Conservation (phyloP, 2,113 vertebrate species). For the Barbus barbus region DNA sequence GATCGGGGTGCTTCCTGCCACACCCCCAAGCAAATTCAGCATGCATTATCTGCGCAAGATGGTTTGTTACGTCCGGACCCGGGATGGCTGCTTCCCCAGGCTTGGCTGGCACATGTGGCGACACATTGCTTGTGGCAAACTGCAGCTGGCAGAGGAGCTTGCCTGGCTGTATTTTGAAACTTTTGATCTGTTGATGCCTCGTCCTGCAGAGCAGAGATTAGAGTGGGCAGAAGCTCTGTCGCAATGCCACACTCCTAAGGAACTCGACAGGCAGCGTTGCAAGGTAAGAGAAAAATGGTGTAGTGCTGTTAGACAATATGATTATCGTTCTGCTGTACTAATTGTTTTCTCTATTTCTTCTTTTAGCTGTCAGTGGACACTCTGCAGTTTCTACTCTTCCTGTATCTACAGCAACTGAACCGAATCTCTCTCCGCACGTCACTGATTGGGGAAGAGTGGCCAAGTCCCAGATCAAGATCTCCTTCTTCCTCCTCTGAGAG, state of each 20-base stretch:
- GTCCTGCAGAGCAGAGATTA: constrained; percentile 74
- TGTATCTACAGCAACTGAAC: constrained; percentile 92
- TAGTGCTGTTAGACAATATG: background rate
- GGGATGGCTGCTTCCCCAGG: constrained; percentile 84
- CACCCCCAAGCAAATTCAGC: constrained; percentile 85
- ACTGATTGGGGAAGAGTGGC: constrained; percentile 94
- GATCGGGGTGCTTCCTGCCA: constrained; percentile 81
- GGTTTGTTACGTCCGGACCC: constrained; percentile 80
- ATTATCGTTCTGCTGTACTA: background rate
- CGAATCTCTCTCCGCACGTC: constrained; percentile 87
- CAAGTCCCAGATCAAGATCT: constrained; percentile 78
- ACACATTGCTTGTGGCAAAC: constrained; percentile 93
- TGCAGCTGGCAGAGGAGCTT: constrained; percentile 84
- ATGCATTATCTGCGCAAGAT: constrained; percentile 92
- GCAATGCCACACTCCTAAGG: constrained; percentile 78
- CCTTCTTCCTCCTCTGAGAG: constrained; percentile 72
- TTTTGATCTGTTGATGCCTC: constrained; percentile 80
- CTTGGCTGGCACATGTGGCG: constrained; percentile 88
- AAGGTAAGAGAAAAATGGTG: constrained; percentile 73
- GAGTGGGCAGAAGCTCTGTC: constrained; percentile 87
- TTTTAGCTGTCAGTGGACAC: constrained; percentile 89
- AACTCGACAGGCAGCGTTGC: constrained; percentile 83
- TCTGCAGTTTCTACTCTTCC: constrained; percentile 93
- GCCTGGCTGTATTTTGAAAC: constrained; percentile 96
- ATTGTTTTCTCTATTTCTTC: background rate